These are phyloP conservation scores for Campoplex nolae DNA, from an alignment of 2,888 invertebrate species.

Conservation along the genomic window DNA sequence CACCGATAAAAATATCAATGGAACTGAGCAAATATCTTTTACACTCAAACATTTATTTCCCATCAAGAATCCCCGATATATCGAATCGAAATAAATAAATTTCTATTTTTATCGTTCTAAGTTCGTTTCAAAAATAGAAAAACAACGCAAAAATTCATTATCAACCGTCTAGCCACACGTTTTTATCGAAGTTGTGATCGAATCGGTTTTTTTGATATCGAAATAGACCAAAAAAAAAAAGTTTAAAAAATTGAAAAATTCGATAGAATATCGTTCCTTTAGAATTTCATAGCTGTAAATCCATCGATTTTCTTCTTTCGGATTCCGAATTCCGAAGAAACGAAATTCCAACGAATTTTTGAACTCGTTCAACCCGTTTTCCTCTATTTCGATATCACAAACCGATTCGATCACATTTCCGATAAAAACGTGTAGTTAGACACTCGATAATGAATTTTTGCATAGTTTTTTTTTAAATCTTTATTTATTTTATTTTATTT, in stretches of 20 bases:
- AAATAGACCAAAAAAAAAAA: background rate
- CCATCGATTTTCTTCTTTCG: too few species aligned
- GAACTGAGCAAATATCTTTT: background rate
- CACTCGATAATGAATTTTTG: too few species aligned
- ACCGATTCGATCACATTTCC: too few species aligned
- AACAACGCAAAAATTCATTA: background rate
- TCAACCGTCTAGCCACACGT: background rate
- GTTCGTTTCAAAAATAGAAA: background rate
- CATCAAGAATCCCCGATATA: background rate
- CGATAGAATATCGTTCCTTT: background rate
- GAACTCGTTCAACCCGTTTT: too few species aligned
- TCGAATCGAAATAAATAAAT: background rate
- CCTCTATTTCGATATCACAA: too few species aligned
- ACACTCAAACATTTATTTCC: background rate
- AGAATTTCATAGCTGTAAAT: too few species aligned
- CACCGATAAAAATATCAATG: background rate
- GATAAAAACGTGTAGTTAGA: too few species aligned
- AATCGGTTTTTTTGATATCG: too few species aligned
- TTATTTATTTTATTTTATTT: too few species aligned
- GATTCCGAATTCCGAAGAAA: too few species aligned
- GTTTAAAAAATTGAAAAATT: background rate
- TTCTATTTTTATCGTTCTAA: background rate
- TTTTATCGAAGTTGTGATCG: background rate
- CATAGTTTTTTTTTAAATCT: too few species aligned
- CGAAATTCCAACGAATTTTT: too few species aligned